These are phyloP conservation scores for Saguinus midas DNA, from an alignment of 2,113 vertebrate genomes.

Conservation along the genomic window DNA sequence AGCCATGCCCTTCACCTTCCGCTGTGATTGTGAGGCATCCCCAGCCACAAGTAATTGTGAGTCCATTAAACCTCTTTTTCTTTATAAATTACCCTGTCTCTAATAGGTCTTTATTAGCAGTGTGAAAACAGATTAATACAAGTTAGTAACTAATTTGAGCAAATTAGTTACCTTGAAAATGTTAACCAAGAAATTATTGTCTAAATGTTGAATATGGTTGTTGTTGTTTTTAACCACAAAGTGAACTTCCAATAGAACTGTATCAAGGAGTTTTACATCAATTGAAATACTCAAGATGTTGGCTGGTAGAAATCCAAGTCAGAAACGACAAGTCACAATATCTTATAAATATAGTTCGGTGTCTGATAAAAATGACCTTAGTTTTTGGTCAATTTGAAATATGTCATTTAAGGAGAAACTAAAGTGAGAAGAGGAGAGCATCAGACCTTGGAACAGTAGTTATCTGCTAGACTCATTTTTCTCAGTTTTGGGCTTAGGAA, in stretches of 20 bases:
- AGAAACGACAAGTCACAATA: background rate
- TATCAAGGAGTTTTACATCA: background rate
- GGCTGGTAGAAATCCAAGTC: background rate
- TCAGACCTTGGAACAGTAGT: background rate
- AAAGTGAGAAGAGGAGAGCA: background rate
- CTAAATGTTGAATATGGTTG: background rate
- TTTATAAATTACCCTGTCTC: no score
- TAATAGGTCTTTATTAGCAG: no score
- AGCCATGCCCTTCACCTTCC: no score
- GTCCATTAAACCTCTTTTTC: no score
- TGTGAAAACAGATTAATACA: no score
- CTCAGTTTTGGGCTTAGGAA: background rate
- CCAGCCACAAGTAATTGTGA: no score
- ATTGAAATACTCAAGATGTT: background rate
- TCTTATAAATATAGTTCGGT: background rate
- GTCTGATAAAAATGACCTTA: background rate
- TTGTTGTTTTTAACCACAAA: background rate
- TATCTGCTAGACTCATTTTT: background rate
- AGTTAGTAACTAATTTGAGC: background rate
- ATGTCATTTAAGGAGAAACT: background rate
- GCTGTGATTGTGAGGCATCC: no score
- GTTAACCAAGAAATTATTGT: background rate
- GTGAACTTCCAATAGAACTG: background rate
- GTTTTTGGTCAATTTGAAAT: background rate
- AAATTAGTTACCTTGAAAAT: conserved; percentile 29